Percentiles rank a stretch among this genome's conserved stretches.
Conservation (phyloP, 2,888 invertebrate genomes). For the Hyposoter didymator region DNA sequence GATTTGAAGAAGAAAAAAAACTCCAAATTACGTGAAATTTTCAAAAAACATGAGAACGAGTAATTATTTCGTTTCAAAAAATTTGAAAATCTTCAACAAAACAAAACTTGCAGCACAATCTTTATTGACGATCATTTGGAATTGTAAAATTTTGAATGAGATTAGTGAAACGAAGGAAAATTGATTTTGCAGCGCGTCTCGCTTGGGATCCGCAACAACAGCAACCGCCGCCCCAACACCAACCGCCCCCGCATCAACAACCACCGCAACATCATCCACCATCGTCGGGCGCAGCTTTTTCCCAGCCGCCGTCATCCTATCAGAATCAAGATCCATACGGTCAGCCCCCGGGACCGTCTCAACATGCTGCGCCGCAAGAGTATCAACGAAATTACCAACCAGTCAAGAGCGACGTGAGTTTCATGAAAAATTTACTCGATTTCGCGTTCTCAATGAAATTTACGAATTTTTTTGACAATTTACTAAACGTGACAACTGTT, state of each 20-base stretch:
- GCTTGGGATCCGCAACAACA: slow-evolving; percentile 77
- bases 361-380: slow-evolving; percentile 69
- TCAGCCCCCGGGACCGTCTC: slow-evolving; percentile 72
- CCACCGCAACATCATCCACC: slow-evolving; percentile 67
- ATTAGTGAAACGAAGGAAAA: not conserved
- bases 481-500: too few relatives aligned
- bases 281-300: slow-evolving; percentile 57
- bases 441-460: not conserved
- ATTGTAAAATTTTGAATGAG: not conserved
- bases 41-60: too few relatives aligned
- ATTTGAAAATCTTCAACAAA: too few relatives aligned
- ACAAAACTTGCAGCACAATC: too few relatives aligned
- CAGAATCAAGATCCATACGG: slow-evolving; percentile 75
- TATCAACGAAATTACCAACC: slow-evolving; percentile 77
- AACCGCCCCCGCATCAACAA: slow-evolving; percentile 67
- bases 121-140: not conserved
- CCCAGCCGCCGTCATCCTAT: slow-evolving; percentile 72
- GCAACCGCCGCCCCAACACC: slow-evolving; percentile 49
- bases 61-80: too few relatives aligned
- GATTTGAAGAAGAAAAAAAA: too few relatives aligned
- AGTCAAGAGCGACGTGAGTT: slow-evolving; percentile 79
- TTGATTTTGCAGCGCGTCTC: slow-evolving; percentile 73
- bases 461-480: too few relatives aligned
- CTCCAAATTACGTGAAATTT: too few relatives aligned
- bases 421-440: not conserved